Percentiles rank a stretch among this genome's conserved stretches.
Conservation (phyloP, 2,797 vertebrate genomes). For the Sebastolobus alascanus region DNA sequence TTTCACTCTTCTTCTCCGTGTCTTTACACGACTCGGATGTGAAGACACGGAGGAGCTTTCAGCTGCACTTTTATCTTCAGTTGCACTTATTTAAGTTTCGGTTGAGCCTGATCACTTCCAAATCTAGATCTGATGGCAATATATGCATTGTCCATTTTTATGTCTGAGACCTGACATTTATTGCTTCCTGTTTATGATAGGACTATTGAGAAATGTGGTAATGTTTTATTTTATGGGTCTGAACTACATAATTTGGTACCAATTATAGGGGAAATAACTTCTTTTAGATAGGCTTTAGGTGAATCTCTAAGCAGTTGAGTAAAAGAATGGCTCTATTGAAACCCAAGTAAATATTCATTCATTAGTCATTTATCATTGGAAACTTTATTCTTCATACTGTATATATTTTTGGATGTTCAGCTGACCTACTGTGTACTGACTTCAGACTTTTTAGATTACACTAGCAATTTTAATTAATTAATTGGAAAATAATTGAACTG, state of each 20-base stretch:
- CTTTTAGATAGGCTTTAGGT: neutral
- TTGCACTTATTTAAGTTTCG: conserved; percentile 31
- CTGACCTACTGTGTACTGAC: neutral
- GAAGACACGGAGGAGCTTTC: conserved; percentile 14
- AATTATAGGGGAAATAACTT: neutral
- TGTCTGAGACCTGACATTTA: neutral
- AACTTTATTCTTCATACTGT: neutral
- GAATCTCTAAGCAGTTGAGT: neutral
- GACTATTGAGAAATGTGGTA: neutral
- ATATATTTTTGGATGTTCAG: neutral
- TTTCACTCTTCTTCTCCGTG: conserved; percentile 3
- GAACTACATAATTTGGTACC: neutral
- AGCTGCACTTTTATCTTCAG: conserved; percentile 22
- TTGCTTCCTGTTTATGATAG: conserved; percentile 5
- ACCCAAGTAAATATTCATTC: neutral
- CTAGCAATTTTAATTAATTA: neutral
- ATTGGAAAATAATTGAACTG: neutral
- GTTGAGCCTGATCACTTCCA: conserved; percentile 21
- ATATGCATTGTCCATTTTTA: conserved; percentile 13
- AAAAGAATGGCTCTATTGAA: neutral
- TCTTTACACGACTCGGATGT: conserved; percentile 4
- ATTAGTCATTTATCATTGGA: conserved; percentile 1
- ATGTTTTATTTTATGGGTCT: conserved; percentile 3
- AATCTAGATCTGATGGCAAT: conserved; percentile 39
- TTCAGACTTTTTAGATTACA: neutral